Evolutionary conservation across 1,140 invertebrate species (phyloP).

Genomic region (Diplogasteroides magnus): DNA sequence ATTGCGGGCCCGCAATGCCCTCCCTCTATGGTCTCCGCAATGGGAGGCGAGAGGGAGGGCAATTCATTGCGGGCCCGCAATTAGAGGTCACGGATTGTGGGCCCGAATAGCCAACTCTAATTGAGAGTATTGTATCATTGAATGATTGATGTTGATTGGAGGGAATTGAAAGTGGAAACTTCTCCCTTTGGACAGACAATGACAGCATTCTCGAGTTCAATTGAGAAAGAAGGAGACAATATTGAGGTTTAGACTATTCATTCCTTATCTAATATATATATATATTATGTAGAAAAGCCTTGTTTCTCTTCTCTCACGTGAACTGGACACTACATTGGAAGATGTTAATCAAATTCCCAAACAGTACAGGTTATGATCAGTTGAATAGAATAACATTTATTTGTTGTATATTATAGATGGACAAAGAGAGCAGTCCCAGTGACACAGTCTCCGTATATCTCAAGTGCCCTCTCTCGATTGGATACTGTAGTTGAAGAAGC

Average conservation of each 20-base stretch:
- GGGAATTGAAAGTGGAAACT: conserved; percentile 21
- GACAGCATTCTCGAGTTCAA: conserved; percentile 1
- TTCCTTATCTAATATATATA: background rate
- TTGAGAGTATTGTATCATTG: too few relatives aligned
- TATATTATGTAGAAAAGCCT: background rate
- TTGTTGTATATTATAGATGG: conserved; percentile 60
- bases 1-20: too few relatives aligned
- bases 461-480: conserved; percentile 64
- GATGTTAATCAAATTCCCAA: conserved; percentile 81
- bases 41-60: too few relatives aligned
- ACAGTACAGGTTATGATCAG: conserved; percentile 62
- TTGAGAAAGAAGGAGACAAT: conserved; percentile 8
- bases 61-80: too few relatives aligned
- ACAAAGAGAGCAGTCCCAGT: conserved; percentile 80
- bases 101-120: too few relatives aligned
- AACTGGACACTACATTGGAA: conserved; percentile 55
- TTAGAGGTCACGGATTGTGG: too few relatives aligned
- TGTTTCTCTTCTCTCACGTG: background rate
- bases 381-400: background rate
- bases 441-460: conserved; percentile 73
- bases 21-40: too few relatives aligned
- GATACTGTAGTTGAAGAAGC: conserved; percentile 4
- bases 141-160: too few relatives aligned
- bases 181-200: conserved; percentile 20
- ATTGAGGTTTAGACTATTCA: conserved; percentile 2